Evolutionary conservation across 53 echinoderm and acorn worm genomes (phyloP).

Genomic region (Stichopus horrens): DNA sequence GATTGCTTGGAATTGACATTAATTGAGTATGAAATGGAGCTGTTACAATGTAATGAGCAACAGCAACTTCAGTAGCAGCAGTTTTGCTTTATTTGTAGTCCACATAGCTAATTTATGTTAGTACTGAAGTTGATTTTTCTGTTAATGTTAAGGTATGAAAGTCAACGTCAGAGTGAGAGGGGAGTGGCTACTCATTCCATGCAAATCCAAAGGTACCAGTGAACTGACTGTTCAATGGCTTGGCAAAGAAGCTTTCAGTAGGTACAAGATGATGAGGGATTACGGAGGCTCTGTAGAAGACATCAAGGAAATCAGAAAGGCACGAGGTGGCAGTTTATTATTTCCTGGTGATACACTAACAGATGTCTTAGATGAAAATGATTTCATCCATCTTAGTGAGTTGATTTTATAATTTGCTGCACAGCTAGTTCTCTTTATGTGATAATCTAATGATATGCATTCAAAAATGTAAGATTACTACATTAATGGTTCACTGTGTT

Average conservation of each 20-base stretch:
- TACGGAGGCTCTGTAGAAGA: slow-evolving; percentile 50
- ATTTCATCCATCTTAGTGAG: slow-evolving; percentile 83
- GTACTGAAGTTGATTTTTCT: background rate
- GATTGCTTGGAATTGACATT: too few relatives aligned
- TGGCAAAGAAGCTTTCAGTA: slow-evolving; percentile 60
- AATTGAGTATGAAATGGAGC: too few relatives aligned
- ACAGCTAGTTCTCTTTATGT: too few relatives aligned
- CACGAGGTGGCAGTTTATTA: slow-evolving; percentile 83
- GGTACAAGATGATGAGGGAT: slow-evolving; percentile 66
- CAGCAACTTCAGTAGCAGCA: too few relatives aligned
- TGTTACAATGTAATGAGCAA: too few relatives aligned
- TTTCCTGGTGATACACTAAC: slow-evolving; percentile 72
- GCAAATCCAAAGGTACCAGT: slow-evolving; percentile 47
- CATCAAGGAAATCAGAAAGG: slow-evolving; percentile 71
- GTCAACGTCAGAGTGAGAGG: slow-evolving; percentile 73
- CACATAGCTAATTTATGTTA: too few relatives aligned
- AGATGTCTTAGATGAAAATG: slow-evolving; percentile 86
- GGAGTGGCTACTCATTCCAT: slow-evolving; percentile 93
- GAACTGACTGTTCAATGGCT: slow-evolving; percentile 69
- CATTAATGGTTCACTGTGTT: too few relatives aligned
- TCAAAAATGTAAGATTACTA: too few relatives aligned
- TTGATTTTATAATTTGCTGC: background rate
- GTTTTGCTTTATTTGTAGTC: too few relatives aligned
- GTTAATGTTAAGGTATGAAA: slow-evolving; percentile 59
- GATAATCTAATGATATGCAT: too few relatives aligned